Conservation (phyloP, 2,113 vertebrate species). For the Elaphurus davidianus region DNA sequence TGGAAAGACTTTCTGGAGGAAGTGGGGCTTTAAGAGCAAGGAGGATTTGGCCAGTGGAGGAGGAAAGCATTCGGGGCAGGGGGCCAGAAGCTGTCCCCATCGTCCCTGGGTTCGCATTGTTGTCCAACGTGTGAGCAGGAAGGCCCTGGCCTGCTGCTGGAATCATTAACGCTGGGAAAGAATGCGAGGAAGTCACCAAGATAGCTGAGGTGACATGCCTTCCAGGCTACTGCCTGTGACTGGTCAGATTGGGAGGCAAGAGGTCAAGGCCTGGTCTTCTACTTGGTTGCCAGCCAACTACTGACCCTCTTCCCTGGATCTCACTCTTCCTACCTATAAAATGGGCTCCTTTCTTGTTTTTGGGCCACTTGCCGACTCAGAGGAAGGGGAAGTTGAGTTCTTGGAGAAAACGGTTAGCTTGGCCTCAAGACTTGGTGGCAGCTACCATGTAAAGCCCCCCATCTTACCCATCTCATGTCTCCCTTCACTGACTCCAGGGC, state of each 20-base stretch:
- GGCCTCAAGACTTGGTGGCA: not conserved
- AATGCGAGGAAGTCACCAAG: conserved; percentile 66
- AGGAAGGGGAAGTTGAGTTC: not conserved
- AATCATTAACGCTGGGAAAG: conserved; percentile 49
- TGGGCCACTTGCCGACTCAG: not conserved
- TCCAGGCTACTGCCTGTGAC: not conserved
- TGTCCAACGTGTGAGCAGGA: conserved; percentile 42
- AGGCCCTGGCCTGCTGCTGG: conserved; percentile 21
- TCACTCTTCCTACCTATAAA: not conserved
- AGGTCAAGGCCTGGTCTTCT: conserved; percentile 4
- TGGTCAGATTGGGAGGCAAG: not conserved
- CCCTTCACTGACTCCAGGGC: not conserved
- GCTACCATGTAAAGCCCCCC: not conserved
- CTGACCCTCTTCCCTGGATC: not conserved
- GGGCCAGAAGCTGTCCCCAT: not conserved
- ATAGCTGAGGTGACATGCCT: conserved; percentile 26
- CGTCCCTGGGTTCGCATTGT: not conserved
- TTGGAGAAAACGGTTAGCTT: not conserved
- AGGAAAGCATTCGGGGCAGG: not conserved
- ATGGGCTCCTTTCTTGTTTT: not conserved
- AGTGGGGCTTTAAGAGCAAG: not conserved
- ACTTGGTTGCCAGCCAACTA: not conserved
- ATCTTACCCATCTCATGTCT: not conserved
- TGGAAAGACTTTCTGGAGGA: conserved; percentile 29
- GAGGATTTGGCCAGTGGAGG: not conserved